A percentile compares a stretch with the other conserved stretches of the same genome.
phyloP scores from a whole-genome alignment of 2,797 vertebrate genomes.

The Etheostoma nigrum region DNA sequence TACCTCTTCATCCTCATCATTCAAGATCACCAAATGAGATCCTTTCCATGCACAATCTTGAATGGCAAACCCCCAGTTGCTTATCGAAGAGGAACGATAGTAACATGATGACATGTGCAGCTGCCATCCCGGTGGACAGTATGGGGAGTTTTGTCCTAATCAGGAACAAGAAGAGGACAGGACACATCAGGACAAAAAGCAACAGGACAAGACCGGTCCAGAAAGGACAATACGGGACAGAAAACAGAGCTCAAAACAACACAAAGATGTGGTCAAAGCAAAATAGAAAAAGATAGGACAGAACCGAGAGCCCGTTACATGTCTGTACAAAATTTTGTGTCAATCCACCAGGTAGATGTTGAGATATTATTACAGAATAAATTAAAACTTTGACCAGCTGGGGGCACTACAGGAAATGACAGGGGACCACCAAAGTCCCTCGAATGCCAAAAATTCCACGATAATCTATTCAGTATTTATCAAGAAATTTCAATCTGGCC shows the following conservation, averaged over 20 bases:
- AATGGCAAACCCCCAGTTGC: background rate
- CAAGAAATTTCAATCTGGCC: background rate
- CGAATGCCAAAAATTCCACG: background rate
- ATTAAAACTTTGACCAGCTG: too few relatives aligned
- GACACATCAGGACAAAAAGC: background rate
- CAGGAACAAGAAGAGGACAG: background rate
- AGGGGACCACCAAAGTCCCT: background rate
- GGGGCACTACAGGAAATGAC: background rate
- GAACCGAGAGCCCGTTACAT: too few relatives aligned
- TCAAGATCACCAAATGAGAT: slow-evolving; percentile 13
- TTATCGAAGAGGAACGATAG: rapidly evolving
- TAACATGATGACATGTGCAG: slow-evolving; percentile 3
- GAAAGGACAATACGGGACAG: background rate
- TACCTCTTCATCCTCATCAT: background rate
- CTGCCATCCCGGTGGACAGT: background rate
- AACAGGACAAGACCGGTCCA: background rate
- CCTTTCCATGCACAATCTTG: background rate
- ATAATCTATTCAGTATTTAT: background rate
- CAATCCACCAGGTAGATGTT: too few relatives aligned
- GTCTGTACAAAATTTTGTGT: too few relatives aligned
- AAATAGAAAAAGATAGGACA: too few relatives aligned
- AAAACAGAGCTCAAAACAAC: too few relatives aligned
- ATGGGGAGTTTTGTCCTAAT: rapidly evolving
- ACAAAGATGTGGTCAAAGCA: too few relatives aligned
- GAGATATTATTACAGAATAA: too few relatives aligned